Conservation (phyloP, 2,888 invertebrate genomes). For the Phengaris alcon region DNA sequence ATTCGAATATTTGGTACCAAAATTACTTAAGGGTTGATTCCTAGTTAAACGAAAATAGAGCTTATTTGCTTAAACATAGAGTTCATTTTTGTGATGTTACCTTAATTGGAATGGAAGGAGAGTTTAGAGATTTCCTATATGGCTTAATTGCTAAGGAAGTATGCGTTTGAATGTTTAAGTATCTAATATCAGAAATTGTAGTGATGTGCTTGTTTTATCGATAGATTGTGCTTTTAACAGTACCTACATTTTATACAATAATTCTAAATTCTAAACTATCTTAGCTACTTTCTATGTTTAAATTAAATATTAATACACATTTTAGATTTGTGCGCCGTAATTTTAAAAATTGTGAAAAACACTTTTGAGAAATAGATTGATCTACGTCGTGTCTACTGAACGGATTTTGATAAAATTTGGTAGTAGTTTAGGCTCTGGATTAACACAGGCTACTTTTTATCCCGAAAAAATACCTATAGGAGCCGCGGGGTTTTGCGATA, state of each 20-base stretch:
- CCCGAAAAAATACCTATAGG: too few relatives aligned
- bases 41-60: background rate
- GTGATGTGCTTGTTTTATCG: slow-evolving; percentile 40
- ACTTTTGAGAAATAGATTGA: too few relatives aligned
- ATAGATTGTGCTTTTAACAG: slow-evolving; percentile 32
- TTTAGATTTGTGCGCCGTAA: too few relatives aligned
- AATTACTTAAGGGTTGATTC: background rate
- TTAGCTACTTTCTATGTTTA: too few relatives aligned
- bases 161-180: slow-evolving; percentile 37
- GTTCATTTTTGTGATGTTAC: background rate
- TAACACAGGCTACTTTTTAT: too few relatives aligned
- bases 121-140: slow-evolving; percentile 17
- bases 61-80: background rate
- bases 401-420: too few relatives aligned
- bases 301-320: too few relatives aligned
- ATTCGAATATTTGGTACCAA: slow-evolving; percentile 59
- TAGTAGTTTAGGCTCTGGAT: too few relatives aligned
- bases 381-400: too few relatives aligned
- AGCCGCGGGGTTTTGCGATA: too few relatives aligned
- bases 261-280: background rate
- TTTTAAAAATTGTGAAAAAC: too few relatives aligned
- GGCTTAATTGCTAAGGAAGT: slow-evolving; percentile 59
- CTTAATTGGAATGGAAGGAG: background rate
- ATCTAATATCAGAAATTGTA: slow-evolving; percentile 31
- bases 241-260: too few relatives aligned